These are phyloP conservation scores for Rattus rattus DNA, from an alignment of 2,113 vertebrate species.

Conservation along the genomic window DNA sequence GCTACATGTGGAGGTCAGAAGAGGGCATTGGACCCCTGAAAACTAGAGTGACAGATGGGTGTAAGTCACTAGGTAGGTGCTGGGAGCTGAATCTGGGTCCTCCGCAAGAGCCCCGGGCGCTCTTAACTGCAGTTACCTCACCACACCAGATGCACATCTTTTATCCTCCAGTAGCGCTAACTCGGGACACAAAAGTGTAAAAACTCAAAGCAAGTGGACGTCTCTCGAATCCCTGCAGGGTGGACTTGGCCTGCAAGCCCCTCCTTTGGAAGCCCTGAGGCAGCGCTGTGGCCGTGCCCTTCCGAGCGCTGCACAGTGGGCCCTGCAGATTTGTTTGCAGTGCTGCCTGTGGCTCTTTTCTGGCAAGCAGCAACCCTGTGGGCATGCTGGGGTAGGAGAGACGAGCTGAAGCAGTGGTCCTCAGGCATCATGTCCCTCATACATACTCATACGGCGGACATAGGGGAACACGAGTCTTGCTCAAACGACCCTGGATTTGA, in stretches of 20 bases:
- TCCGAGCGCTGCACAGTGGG: not conserved
- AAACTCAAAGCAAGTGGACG: not conserved
- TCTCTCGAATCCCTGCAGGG: not conserved
- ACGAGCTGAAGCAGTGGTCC: not conserved
- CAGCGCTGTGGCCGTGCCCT: slow-evolving; percentile 17
- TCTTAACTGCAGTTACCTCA: not conserved
- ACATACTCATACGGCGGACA: not conserved
- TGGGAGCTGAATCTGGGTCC: not conserved
- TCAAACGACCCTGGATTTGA: not conserved
- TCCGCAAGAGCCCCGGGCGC: not conserved
- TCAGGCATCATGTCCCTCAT: not conserved
- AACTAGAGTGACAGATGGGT: not conserved
- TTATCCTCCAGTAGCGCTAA: not conserved
- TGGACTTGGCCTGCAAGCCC: not conserved
- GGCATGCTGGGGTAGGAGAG: not conserved
- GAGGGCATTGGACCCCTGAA: not conserved
- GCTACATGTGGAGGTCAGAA: not conserved
- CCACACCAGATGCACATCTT: not conserved
- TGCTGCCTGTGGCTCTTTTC: slow-evolving; percentile 51
- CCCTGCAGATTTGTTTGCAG: not conserved
- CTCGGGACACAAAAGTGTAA: not conserved
- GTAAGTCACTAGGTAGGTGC: not conserved
- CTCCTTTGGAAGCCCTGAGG: not conserved
- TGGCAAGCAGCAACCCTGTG: not conserved
- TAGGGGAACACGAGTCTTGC: not conserved